Base-by-base conservation (phyloP, 2,797 vertebrate genomes). In the Mormyrops boulengeri region DNA sequence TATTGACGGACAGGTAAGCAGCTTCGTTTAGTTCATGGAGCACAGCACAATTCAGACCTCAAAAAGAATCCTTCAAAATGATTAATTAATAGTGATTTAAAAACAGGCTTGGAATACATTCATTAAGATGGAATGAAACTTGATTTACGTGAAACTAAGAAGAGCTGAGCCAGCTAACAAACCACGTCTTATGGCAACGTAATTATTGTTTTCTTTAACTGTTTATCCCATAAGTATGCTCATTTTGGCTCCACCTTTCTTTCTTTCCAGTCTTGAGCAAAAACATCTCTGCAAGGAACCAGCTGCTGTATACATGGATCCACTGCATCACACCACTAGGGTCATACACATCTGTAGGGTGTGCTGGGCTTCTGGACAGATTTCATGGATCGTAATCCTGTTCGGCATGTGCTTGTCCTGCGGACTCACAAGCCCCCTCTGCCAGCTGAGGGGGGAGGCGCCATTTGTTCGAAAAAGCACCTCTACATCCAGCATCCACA, bases 191-290 rank as follows among this genome's bases (percentile, higher is more conserved):
- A 34, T 30, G 19, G 55, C 80, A 62, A 60, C 50, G 50, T 62
- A 85, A 85, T 85, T 50, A 34, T 12, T 82, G 69, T 84, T 60
- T 89, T 47, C 41, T 62, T 89, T 60, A 17, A 89, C n/a, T 62
- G 88, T 85, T 85, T 62, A 30, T 89, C 44, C 55, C 41, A 85
- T 85, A 60, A 85, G 41, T 47, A 44, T 60, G 77, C 80, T 66
- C 49, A 85, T 60, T 73, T 57, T 12, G 55, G 80, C 30, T 60
- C 34, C 50, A 84, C 52, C 66, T 88, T 77, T 38, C 41, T 77
- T 52, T 17, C 57, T 14, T 26, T 22, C 84, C 85, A 80, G 34
- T 60, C 57, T 19, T 38, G 41, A 52, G 22, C 41, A 73, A 49
- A 85, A n/a, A 6, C 52, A 47, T 89, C 57, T 89, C 69, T 47